Conservation (phyloP, 2,797 vertebrate species). For the Sphenopsis melanotis region DNA sequence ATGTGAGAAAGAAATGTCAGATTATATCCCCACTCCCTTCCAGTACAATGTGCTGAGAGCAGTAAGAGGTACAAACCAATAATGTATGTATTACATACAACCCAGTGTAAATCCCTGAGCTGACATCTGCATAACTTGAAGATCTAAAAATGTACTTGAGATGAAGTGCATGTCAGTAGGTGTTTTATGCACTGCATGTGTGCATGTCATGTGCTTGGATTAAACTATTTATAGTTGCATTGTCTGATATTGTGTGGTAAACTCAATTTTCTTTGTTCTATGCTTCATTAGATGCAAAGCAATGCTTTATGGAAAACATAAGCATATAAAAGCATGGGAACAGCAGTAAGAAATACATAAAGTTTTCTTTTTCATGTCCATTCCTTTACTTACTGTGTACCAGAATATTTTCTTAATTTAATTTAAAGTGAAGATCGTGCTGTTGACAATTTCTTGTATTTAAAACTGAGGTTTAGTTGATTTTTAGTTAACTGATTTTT, state of each 20-base stretch:
- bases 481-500: constrained; percentile 56
- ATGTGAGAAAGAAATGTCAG: background rate
- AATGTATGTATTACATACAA: background rate
- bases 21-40: background rate
- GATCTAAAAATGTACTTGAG: background rate
- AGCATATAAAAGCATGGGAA: background rate
- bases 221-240: background rate
- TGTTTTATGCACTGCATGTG: background rate
- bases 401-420: background rate
- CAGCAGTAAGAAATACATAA: background rate
- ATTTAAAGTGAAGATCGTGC: background rate
- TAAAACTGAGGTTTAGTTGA: background rate
- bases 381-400: background rate
- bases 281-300: background rate
- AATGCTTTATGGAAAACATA: background rate
- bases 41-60: accelerated
- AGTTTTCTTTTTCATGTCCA: background rate
- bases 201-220: background rate
- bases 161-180: background rate
- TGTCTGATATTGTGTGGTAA: background rate
- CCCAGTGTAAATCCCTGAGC: background rate
- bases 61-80: background rate
- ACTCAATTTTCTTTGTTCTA: background rate
- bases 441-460: background rate
- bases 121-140: background rate